Percentiles rank a stretch among this genome's conserved stretches.
Conservation (phyloP, 1,140 invertebrate genomes). For the Atta texana region DNA sequence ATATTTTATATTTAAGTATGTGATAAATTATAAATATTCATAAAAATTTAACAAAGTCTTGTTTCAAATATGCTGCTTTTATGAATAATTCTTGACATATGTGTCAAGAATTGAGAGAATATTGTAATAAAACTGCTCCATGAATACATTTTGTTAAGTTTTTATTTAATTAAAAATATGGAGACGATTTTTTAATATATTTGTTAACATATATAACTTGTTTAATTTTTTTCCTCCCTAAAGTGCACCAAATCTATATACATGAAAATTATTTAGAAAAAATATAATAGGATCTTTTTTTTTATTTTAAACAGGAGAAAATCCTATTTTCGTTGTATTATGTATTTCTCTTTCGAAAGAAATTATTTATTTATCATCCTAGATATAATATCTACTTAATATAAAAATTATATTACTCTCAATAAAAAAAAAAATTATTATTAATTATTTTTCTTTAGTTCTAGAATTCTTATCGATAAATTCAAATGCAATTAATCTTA, state of each 20-base stretch:
- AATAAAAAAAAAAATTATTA: too few species aligned
- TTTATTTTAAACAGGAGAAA: not conserved
- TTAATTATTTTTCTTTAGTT: not conserved
- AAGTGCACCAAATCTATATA: not conserved
- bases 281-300: not conserved
- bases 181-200: not conserved
- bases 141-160: slow-evolving; percentile 18
- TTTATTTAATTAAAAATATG: slow-evolving; percentile 27
- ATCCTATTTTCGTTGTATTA: not conserved
- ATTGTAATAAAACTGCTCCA: slow-evolving; percentile 10
- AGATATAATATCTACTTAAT: not conserved
- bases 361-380: not conserved
- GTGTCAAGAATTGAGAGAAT: not conserved
- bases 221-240: slow-evolving; percentile 10
- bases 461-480: not conserved
- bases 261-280: not conserved
- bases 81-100: slow-evolving; percentile 23
- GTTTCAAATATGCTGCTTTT: not conserved
- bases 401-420: not conserved
- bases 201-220: not conserved
- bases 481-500: not conserved
- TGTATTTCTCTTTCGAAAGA: not conserved
- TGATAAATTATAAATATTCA: slow-evolving; percentile 23
- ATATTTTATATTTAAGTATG: slow-evolving; percentile 2
- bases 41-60: slow-evolving; percentile 24